phyloP scores from a whole-genome alignment of 2,113 vertebrate species.

The Megaceryle torquata region DNA sequence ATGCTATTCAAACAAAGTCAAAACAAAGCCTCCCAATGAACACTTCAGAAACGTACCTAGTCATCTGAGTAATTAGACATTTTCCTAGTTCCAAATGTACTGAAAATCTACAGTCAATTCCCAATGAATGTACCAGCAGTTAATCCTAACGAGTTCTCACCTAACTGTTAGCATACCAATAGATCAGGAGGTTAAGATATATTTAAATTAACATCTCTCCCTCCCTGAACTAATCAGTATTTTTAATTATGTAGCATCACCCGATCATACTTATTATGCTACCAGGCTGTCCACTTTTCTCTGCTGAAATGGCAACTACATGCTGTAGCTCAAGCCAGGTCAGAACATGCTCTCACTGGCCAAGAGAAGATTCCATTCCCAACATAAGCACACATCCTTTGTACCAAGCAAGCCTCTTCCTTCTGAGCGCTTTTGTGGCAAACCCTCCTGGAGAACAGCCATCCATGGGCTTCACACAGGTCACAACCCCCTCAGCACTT shows the following conservation, averaged over 20 bases:
- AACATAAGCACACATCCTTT: fast-evolving
- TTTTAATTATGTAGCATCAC: background rate
- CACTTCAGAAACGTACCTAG: background rate
- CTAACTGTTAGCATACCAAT: background rate
- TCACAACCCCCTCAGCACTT: background rate
- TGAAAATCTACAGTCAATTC: background rate
- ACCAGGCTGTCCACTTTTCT: background rate
- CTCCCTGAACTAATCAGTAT: background rate
- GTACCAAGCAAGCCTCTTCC: background rate
- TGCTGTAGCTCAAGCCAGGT: background rate
- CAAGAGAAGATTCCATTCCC: background rate
- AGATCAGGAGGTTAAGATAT: background rate
- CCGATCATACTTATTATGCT: background rate
- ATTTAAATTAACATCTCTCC: background rate
- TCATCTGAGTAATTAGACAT: conserved; percentile 55
- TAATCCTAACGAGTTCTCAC: background rate
- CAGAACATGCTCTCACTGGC: background rate
- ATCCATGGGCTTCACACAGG: fast-evolving
- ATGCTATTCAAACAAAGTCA: background rate
- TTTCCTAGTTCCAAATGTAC: conserved; percentile 8
- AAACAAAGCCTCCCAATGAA: conserved; percentile 38
- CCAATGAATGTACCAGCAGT: background rate
- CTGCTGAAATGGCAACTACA: fast-evolving
- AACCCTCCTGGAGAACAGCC: background rate
- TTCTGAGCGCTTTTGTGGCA: fast-evolving